phyloP scores from a whole-genome alignment of 1,140 invertebrate genomes.

The Marisa cornuarietis region DNA sequence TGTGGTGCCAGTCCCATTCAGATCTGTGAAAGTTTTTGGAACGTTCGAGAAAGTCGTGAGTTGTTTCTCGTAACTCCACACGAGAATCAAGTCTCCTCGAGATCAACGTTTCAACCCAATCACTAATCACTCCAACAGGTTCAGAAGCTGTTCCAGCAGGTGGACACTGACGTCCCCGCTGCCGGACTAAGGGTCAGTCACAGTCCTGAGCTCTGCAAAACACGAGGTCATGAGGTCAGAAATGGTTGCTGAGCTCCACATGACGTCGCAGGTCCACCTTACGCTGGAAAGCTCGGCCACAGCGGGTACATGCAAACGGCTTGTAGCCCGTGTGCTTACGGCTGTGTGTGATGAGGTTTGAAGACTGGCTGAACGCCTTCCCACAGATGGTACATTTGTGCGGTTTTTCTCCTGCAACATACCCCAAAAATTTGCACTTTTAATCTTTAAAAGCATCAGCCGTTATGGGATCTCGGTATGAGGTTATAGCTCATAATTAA shows the following conservation, averaged over 20 bases:
- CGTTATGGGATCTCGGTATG: no score
- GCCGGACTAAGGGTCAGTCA: not conserved
- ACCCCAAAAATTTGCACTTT: constrained; percentile 24
- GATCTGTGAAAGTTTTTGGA: no score
- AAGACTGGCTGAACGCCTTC: constrained; percentile 98
- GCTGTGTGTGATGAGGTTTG: constrained; percentile 98
- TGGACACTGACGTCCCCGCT: no score
- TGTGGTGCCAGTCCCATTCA: no score
- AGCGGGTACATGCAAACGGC: constrained; percentile 93
- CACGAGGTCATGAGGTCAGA: not conserved
- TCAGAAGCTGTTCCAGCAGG: no score
- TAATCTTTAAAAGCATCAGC: no score
- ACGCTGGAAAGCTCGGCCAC: constrained; percentile 93
- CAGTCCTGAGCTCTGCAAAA: not conserved
- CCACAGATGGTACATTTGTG: constrained; percentile 98
- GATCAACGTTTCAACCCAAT: no score
- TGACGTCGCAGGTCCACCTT: constrained; percentile 85
- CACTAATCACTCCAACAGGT: no score
- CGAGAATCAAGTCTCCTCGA: no score
- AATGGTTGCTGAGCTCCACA: constrained; percentile 72
- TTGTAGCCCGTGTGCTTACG: constrained; percentile 99
- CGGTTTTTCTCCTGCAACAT: constrained; percentile 94
- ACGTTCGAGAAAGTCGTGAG: no score
- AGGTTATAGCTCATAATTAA: no score
- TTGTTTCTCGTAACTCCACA: no score